A percentile compares a stretch with the other conserved stretches of the same genome.
These are phyloP conservation scores for Simalia tracyae DNA, from an alignment of 2,797 vertebrate species.

Conservation along the genomic window DNA sequence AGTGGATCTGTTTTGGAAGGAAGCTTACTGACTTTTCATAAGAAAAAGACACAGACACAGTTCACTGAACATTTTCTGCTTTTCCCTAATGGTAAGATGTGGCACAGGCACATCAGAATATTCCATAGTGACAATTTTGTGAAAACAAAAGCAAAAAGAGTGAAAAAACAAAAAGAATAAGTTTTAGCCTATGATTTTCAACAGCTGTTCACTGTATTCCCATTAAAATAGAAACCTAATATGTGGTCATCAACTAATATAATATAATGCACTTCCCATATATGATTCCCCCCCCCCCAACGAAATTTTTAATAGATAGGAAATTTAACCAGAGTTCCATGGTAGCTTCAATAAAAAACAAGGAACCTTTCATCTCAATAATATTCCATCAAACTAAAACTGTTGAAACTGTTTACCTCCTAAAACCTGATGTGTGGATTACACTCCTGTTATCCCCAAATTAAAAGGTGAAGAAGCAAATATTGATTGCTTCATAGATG, in stretches of 20 bases:
- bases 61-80: background rate
- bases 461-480: background rate
- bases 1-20: constrained; percentile 46
- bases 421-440: background rate
- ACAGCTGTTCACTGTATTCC: background rate
- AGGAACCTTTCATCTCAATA: background rate
- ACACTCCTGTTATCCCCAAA: background rate
- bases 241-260: background rate
- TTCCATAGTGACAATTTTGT: background rate
- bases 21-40: background rate
- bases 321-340: background rate
- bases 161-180: background rate
- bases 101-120: background rate
- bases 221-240: background rate
- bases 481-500: background rate
- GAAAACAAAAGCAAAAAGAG: background rate
- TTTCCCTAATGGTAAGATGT: rapidly evolving
- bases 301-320: background rate
- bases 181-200: background rate
- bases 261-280: background rate
- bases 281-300: background rate
- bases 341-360: background rate
- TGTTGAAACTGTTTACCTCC: background rate
- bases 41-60: background rate
- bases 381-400: background rate